Evolutionary conservation across 2,888 invertebrate genomes (phyloP).

Genomic region (Mythimna albipuncta): DNA sequence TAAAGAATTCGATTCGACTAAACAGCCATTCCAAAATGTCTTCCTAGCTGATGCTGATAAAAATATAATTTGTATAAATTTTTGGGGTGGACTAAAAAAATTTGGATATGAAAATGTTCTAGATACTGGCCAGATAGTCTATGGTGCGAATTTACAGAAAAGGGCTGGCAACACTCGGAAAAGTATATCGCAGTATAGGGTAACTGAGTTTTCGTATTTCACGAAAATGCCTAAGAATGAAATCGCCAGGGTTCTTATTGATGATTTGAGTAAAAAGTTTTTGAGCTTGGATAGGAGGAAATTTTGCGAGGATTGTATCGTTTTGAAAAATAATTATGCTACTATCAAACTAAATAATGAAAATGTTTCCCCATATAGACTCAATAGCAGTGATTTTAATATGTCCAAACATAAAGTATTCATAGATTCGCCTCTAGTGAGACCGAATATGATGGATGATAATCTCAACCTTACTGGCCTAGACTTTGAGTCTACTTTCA

Average conservation of each 20-base stretch:
- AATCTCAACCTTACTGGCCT: constrained; percentile 82
- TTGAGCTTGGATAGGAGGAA: constrained; percentile 64
- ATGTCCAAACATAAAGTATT: constrained; percentile 76
- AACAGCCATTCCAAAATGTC: constrained; percentile 88
- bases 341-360: constrained; percentile 70
- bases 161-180: constrained; percentile 87
- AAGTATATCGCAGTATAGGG: constrained; percentile 90
- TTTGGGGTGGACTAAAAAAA: constrained; percentile 89
- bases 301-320: constrained; percentile 78
- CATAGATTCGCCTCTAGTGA: constrained; percentile 77
- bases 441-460: constrained; percentile 62
- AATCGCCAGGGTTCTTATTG: constrained; percentile 84
- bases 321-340: constrained; percentile 76
- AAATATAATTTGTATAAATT: constrained; percentile 89
- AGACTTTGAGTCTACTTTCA: constrained; percentile 87
- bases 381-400: constrained; percentile 76
- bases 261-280: constrained; percentile 81
- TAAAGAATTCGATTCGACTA: constrained; percentile 78
- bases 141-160: constrained; percentile 92
- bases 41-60: constrained; percentile 90
- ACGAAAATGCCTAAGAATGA: constrained; percentile 91
- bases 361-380: constrained; percentile 82
- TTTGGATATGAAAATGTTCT: constrained; percentile 90
- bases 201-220: constrained; percentile 91
- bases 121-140: constrained; percentile 90